These are phyloP conservation scores for Zaprionus kolodkinae DNA, from an alignment of 1,140 invertebrate species.

Conservation along the genomic window DNA sequence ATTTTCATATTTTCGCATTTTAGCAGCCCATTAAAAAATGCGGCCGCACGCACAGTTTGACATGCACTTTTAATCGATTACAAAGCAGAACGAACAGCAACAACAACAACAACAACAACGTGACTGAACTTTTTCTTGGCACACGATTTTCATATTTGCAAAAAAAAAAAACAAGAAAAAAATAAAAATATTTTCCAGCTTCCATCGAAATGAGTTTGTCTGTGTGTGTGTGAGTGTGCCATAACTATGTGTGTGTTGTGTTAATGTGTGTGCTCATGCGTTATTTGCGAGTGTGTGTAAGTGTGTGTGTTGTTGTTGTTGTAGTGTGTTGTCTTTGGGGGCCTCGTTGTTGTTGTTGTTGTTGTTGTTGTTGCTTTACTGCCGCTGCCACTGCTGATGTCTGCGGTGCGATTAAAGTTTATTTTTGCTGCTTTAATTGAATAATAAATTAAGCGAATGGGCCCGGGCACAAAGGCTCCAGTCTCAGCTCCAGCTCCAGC, in stretches of 20 bases:
- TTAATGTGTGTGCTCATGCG: constrained; percentile 10
- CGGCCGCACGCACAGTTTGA: constrained; percentile 76
- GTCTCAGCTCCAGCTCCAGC: neutral
- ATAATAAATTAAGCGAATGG: constrained; percentile 79
- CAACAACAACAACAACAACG: constrained; percentile 19
- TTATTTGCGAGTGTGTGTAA: constrained; percentile 10
- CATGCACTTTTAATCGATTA: constrained; percentile 81
- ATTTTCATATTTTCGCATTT: constrained; percentile 59
- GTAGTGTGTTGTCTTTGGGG: constrained; percentile 43
- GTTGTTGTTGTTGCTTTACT: constrained; percentile 40
- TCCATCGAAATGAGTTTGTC: constrained; percentile 16
- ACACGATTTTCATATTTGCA: constrained; percentile 78
- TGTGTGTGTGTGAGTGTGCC: constrained; percentile 7
- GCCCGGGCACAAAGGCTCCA: constrained; percentile 40
- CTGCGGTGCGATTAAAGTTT: constrained; percentile 74
- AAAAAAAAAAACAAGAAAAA: constrained; percentile 18
- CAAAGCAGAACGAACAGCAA: constrained; percentile 44
- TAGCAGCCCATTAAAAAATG: constrained; percentile 80
- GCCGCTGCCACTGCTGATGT: constrained; percentile 54
- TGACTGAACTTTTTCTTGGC: constrained; percentile 68
- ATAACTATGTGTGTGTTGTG: neutral
- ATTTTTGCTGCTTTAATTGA: constrained; percentile 78
- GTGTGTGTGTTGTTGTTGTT: constrained; percentile 18
- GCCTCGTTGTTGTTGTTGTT: constrained; percentile 42
- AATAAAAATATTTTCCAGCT: constrained; percentile 15